Conservation (phyloP, 2,797 vertebrate genomes). For the Pipistrellus pygmaeus region DNA sequence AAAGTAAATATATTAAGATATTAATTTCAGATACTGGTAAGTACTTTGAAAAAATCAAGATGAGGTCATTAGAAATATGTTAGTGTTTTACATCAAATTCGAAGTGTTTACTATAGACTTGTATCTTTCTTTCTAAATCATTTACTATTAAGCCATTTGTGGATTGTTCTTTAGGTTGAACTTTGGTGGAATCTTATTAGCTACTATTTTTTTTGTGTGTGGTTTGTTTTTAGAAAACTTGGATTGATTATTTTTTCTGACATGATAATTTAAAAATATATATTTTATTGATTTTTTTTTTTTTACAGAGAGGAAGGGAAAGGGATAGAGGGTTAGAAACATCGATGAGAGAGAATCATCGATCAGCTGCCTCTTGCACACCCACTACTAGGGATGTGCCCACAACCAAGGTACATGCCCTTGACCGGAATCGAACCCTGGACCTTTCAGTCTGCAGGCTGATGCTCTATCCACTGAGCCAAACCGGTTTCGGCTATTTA, state of each 20-base stretch:
- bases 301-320: too few species aligned
- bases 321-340: too few species aligned
- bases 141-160: not conserved
- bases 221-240: not conserved
- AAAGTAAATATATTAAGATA: not conserved
- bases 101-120: not conserved
- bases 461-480: too few species aligned
- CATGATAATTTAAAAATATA: not conserved
- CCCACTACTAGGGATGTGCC: too few species aligned
- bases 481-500: too few species aligned
- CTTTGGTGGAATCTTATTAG: not conserved
- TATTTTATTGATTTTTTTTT: too few species aligned
- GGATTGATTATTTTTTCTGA: constrained; percentile 38
- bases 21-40: not conserved
- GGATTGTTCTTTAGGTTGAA: not conserved
- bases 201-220: not conserved
- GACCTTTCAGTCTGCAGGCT: too few species aligned
- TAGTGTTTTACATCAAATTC: not conserved
- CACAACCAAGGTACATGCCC: too few species aligned
- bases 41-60: not conserved
- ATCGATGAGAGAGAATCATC: too few species aligned
- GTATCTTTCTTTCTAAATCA: not conserved
- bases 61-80: not conserved
- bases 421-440: too few species aligned
- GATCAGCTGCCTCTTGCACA: too few species aligned